These are phyloP conservation scores for Autographa pulchrina DNA, from an alignment of 2,888 invertebrate species.

Conservation along the genomic window DNA sequence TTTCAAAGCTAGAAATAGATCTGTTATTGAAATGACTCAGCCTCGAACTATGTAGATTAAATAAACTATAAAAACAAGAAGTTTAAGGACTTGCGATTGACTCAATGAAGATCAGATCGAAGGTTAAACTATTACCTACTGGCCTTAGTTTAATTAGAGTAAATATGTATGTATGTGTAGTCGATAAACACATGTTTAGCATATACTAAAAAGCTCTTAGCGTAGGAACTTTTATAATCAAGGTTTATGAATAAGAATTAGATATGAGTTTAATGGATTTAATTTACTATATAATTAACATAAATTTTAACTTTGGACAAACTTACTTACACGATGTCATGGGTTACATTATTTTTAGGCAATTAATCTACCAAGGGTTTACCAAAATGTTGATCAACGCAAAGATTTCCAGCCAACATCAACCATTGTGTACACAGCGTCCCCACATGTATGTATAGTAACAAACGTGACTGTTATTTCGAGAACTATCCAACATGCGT, in stretches of 20 bases:
- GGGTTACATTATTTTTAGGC: no score
- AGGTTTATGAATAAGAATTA: background rate
- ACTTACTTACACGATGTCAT: no score
- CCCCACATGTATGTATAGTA: background rate
- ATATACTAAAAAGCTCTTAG: background rate
- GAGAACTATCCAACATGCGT: constrained; percentile 62
- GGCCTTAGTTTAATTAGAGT: constrained; percentile 1
- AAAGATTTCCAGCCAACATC: background rate
- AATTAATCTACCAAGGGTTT: no score
- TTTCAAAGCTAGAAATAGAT: background rate
- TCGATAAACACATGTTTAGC: background rate
- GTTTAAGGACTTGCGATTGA: background rate
- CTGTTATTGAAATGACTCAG: background rate
- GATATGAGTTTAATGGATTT: no score
- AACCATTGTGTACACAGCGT: background rate
- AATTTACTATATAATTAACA: no score
- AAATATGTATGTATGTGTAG: background rate
- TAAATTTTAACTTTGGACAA: no score
- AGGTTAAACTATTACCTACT: background rate
- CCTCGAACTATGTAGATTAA: background rate
- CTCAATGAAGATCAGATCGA: background rate
- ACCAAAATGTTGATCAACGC: no score
- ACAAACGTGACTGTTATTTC: constrained; percentile 60
- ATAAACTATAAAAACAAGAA: background rate
- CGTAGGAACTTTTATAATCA: background rate